Base-by-base conservation (phyloP, 2,113 vertebrate genomes). In the Oxyruncus cristatus region DNA sequence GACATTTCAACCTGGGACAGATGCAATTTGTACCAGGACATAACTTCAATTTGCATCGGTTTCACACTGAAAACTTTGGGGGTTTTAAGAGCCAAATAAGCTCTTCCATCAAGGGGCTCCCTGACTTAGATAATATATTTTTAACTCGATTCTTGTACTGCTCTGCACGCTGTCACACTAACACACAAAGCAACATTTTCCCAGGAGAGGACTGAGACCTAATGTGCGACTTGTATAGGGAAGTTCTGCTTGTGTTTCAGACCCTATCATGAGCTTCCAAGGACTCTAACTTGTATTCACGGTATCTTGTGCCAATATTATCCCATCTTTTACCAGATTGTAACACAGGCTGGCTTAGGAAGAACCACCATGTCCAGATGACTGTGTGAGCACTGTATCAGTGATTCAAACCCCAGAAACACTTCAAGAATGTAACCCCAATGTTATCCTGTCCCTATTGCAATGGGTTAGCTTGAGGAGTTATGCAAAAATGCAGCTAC, bases 1-100 rank as follows among this genome's bases (percentile, higher is more conserved):
- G 91, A 92, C 91, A 70, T 93, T 92, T 83, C 92, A 88, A 62
- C 56, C 50, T 30, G 59, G 35, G 81, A 83, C 41, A 88, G 85
- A 68, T 53, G 53, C 55, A 85, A 86, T 96, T 96, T 96, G 93
- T 93, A 82, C 28, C 42, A 39, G 58, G 56, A 58, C 70, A 49
- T 61, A 75, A 84, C 61, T 87, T 93, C 59, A 59, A 47, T 95
- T 96, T 87, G 39, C 26, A 61, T 33, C 0, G 2, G 49, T 94
- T 92, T 82, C 44, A 32, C 12, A 23, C 59, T n/a, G 74, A 52
- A 95, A 88, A 68, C n/a, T 12, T 73, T 6, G 2, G 1, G 14
- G 6, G 1, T 89, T 91, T 91, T 58, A 76, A 49, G 42, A 92
- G 59, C 24, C 41, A 55, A 58, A 33, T 22, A 30, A 72, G 27